Conservation (phyloP, 2,797 vertebrate species). For the Silurus lanzhouensis region DNA sequence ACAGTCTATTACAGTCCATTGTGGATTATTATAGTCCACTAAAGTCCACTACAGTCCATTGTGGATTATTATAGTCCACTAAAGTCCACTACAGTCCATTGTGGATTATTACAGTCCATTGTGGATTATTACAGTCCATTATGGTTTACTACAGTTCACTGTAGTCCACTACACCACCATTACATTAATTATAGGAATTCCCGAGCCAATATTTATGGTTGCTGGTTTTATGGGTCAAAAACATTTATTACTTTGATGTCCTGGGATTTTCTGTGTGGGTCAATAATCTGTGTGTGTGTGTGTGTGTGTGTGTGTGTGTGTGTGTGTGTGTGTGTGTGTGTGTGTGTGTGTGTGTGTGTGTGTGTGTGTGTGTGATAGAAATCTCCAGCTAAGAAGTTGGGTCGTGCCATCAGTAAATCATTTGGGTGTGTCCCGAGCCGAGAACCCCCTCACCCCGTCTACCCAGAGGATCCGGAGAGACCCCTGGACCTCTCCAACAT, state of each 20-base stretch:
- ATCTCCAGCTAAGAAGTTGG: conserved; percentile 90
- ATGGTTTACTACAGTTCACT: not conserved
- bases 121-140: not conserved
- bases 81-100: not conserved
- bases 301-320: no score
- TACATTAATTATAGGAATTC: no score
- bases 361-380: conserved; percentile 73
- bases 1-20: not conserved
- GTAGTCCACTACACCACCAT: no score
- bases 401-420: conserved; percentile 90
- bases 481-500: conserved; percentile 91
- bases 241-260: not conserved
- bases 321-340: not conserved
- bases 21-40: not conserved
- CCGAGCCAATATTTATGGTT: no score
- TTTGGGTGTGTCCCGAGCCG: conserved; percentile 89
- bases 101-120: not conserved
- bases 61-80: not conserved
- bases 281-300: not conserved
- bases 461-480: conserved; percentile 90
- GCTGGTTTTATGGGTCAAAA: no score
- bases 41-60: no score
- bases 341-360: conserved; percentile 10
- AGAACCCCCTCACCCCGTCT: conserved; percentile 85
- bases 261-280: not conserved